These are phyloP conservation scores for Tachypleus tridentatus DNA, from an alignment of 1,140 invertebrate genomes.

Conservation along the genomic window DNA sequence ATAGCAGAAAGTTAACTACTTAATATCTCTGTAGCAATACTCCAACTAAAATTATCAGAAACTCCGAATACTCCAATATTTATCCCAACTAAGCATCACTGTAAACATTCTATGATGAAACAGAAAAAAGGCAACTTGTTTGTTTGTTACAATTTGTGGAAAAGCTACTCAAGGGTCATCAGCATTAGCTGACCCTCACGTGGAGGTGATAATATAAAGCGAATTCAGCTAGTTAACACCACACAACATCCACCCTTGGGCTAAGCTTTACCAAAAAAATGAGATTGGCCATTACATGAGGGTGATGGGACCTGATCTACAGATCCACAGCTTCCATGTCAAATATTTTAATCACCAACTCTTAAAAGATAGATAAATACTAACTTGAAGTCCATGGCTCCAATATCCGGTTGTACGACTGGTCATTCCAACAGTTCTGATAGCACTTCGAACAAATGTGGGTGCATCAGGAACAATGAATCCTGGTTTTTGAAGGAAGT, in stretches of 20 bases:
- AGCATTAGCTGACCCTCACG: no score
- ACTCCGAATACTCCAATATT: no score
- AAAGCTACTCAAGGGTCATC: no score
- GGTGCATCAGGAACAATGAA: constrained; percentile 62
- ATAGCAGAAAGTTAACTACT: no score
- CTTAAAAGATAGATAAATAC: no score
- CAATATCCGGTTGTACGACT: constrained; percentile 72
- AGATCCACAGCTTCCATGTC: not conserved
- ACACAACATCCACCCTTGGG: not conserved
- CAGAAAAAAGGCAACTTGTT: no score
- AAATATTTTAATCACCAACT: no score
- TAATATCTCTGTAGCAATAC: no score
- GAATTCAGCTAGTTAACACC: not conserved
- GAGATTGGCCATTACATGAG: not conserved
- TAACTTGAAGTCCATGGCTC: constrained; percentile 65
- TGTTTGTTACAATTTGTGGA: no score
- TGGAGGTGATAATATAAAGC: not conserved
- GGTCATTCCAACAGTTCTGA: constrained; percentile 63
- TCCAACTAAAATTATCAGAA: no score
- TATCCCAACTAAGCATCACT: no score
- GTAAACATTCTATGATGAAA: no score
- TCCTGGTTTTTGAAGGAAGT: constrained; percentile 52
- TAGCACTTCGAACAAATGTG: constrained; percentile 60
- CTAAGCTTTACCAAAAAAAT: not conserved
- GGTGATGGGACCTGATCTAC: not conserved